Conservation (phyloP, 2,797 vertebrate species). For the Clangula hyemalis region DNA sequence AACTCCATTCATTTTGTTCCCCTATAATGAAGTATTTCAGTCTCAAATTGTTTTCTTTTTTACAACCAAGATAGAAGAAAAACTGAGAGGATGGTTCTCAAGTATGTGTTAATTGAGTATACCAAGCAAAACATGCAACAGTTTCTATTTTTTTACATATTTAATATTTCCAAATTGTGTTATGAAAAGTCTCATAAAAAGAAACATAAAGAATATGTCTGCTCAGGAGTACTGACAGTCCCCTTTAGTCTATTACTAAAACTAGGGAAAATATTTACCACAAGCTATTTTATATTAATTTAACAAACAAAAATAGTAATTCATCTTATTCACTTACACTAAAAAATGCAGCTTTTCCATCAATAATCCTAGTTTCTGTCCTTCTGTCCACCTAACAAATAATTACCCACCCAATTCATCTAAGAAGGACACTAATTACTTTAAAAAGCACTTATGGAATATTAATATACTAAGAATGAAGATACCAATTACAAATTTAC, state of each 20-base stretch:
- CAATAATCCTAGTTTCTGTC: not conserved
- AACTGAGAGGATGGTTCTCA: not conserved
- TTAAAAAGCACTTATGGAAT: not conserved
- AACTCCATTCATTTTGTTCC: not conserved
- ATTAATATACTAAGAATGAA: not conserved
- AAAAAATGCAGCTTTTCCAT: not conserved
- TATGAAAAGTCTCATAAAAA: not conserved
- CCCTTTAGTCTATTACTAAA: not conserved
- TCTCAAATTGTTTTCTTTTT: not conserved
- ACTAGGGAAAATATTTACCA: not conserved
- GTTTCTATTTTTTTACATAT: not conserved
- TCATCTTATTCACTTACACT: not conserved
- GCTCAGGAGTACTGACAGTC: not conserved
- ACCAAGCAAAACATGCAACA: rapidly evolving
- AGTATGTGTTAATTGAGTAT: not conserved
- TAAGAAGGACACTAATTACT: not conserved
- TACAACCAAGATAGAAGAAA: not conserved
- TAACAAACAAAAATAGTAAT: not conserved
- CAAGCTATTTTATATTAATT: not conserved
- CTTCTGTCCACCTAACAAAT: not conserved
- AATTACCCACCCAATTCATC: not conserved
- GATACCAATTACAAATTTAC: not conserved
- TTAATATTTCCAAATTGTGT: not conserved
- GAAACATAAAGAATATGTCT: not conserved
- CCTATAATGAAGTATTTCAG: not conserved